Evolutionary conservation across 2,888 invertebrate genomes (phyloP).

Genomic region (Tipula confusa): DNA sequence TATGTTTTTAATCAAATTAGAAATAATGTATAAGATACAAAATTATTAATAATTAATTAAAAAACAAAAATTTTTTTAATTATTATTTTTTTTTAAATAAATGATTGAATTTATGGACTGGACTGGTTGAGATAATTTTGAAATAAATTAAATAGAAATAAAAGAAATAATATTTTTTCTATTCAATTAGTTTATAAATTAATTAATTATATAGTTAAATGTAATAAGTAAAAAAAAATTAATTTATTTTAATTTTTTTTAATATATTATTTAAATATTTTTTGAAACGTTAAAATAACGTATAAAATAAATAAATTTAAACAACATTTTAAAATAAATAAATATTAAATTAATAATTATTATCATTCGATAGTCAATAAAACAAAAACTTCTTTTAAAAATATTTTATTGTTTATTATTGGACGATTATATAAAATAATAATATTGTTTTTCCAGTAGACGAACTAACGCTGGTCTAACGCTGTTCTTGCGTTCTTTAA

Average conservation of each 20-base stretch:
- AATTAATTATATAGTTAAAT: background rate
- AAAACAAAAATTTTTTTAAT: background rate
- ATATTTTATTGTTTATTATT: background rate
- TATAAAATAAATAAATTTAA: background rate
- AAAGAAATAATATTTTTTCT: background rate
- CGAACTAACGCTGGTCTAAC: too few relatives aligned
- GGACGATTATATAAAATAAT: too few relatives aligned
- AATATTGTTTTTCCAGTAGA: too few relatives aligned
- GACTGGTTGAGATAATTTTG: slow-evolving; percentile 9
- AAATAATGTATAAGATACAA: background rate
- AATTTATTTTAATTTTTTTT: background rate
- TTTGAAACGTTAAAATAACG: too few relatives aligned
- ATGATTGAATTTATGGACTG: slow-evolving; percentile 7
- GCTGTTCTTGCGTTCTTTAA: too few relatives aligned
- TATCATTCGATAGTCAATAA: slow-evolving; percentile 12
- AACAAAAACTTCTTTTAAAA: background rate
- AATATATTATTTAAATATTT: too few relatives aligned
- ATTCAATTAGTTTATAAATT: slow-evolving; percentile 25
- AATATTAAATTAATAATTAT: background rate
- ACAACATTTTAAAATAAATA: background rate
- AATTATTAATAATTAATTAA: background rate
- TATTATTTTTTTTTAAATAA: background rate
- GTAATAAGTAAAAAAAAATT: background rate
- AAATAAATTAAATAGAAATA: background rate
- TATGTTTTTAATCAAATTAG: slow-evolving; percentile 25